Percentiles rank a stretch among this genome's conserved stretches.
Evolutionary conservation across 1,140 invertebrate genomes (phyloP).

Genomic region (Drosophila punjabiensis): DNA sequence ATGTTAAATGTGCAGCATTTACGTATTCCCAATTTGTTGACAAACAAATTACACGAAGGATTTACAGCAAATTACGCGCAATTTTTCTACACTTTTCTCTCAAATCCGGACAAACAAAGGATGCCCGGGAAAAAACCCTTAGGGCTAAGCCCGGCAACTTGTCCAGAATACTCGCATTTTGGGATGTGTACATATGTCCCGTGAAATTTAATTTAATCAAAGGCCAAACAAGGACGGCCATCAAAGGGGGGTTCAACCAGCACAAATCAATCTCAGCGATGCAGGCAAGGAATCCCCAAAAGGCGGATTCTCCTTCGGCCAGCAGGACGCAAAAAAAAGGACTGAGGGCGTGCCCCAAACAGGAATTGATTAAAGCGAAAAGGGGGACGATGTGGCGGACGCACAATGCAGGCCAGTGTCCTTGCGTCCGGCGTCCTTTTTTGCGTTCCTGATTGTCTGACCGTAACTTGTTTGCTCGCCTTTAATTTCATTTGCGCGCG

Average conservation of each 20-base stretch:
- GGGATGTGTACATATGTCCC: constrained; percentile 80
- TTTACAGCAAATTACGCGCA: constrained; percentile 77
- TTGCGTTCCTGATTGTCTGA: constrained; percentile 79
- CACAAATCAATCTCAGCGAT: constrained; percentile 57
- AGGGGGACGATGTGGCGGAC: constrained; percentile 16
- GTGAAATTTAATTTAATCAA: constrained; percentile 85
- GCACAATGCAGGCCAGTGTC: constrained; percentile 65
- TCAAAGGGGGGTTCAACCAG: constrained; percentile 29
- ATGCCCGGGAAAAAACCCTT: constrained; percentile 13
- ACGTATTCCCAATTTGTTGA: constrained; percentile 80
- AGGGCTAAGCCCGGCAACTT: constrained; percentile 20
- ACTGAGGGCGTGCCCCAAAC: constrained; percentile 61
- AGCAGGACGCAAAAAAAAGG: constrained; percentile 28
- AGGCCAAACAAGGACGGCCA: constrained; percentile 60
- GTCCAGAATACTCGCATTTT: constrained; percentile 32
- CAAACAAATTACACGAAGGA: constrained; percentile 81
- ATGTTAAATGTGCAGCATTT: constrained; percentile 79
- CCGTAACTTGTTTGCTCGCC: constrained; percentile 84
- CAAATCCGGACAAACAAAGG: constrained; percentile 64
- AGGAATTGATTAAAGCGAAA: constrained; percentile 71
- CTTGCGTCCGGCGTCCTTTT: constrained; percentile 56
- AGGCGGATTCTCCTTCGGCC: constrained; percentile 35
- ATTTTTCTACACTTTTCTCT: constrained; percentile 78
- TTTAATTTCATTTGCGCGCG: constrained; percentile 83
- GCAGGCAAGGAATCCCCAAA: constrained; percentile 50